Conservation (phyloP, 2,888 invertebrate genomes). For the Drosophila tripunctata region DNA sequence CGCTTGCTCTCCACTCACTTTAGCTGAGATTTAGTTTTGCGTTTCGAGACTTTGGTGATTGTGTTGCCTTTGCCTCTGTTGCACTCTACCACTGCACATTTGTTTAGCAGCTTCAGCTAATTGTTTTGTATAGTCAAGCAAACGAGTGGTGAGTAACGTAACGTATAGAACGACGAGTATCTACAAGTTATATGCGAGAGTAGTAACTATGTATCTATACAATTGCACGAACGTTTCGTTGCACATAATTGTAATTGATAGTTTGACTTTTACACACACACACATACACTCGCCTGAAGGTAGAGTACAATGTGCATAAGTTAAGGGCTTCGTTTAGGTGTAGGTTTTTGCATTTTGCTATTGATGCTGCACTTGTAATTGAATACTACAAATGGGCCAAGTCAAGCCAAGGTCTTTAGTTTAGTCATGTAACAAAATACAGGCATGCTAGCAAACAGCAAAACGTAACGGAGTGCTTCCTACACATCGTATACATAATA, state of each 20-base stretch:
- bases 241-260: conserved; percentile 61
- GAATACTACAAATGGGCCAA: conserved; percentile 63
- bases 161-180: too few relatives aligned
- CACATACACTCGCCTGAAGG: conserved; percentile 1
- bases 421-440: conserved; percentile 22
- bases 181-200: conserved; percentile 14
- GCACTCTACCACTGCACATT: too few relatives aligned
- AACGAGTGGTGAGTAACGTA: conserved; percentile 26
- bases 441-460: conserved; percentile 19
- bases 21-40: conserved; percentile 46
- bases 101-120: conserved; percentile 46
- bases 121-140: conserved; percentile 54
- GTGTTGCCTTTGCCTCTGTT: conserved; percentile 40
- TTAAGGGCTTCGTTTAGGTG: conserved; percentile 57
- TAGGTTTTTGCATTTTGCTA: conserved; percentile 18
- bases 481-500: conserved; percentile 46
- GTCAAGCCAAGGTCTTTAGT: conserved; percentile 43
- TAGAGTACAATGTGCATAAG: conserved; percentile 60
- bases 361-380: conserved; percentile 54
- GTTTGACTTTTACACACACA: conserved; percentile 39
- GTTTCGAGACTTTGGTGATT: conserved; percentile 50
- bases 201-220: too few relatives aligned
- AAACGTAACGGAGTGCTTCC: conserved; percentile 10
- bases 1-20: background rate
- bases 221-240: conserved; percentile 22